A percentile compares a stretch with the other conserved stretches of the same genome.
phyloP scores from a whole-genome alignment of 2,888 invertebrate species.

The Drosophila recens region DNA sequence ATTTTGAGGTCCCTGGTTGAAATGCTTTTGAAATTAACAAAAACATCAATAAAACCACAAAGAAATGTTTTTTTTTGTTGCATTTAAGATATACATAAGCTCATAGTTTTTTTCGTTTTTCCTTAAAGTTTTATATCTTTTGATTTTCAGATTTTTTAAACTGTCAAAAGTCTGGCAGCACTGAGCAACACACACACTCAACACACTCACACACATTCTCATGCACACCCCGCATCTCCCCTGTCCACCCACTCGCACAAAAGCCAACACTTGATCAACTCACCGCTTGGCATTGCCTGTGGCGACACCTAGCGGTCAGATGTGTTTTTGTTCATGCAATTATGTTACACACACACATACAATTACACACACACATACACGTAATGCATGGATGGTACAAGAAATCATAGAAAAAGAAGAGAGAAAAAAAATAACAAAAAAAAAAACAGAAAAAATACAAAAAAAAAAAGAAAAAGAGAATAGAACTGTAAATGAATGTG shows the following conservation, averaged over 20 bases:
- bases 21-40: neutral
- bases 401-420: conserved; percentile 22
- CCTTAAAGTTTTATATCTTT: no score
- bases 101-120: no score
- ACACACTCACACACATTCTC: conserved; percentile 1
- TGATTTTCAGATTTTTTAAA: neutral
- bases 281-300: conserved; percentile 58
- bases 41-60: neutral
- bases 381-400: conserved; percentile 35
- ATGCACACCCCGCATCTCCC: neutral
- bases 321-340: conserved; percentile 26
- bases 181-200: neutral
- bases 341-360: conserved; percentile 33
- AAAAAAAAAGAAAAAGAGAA: conserved; percentile 38
- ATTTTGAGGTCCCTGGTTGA: no score
- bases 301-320: conserved; percentile 53
- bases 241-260: conserved; percentile 1
- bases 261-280: conserved; percentile 43
- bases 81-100: no score
- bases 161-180: neutral
- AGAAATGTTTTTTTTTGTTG: no score
- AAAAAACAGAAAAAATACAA: conserved; percentile 13
- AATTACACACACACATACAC: conserved; percentile 34
- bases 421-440: conserved; percentile 23
- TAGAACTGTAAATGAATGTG: conserved; percentile 71